Percentiles rank a stretch among this genome's conserved stretches.
Conservation (phyloP, 2,113 vertebrate genomes). For the Pungitius pungitius region DNA sequence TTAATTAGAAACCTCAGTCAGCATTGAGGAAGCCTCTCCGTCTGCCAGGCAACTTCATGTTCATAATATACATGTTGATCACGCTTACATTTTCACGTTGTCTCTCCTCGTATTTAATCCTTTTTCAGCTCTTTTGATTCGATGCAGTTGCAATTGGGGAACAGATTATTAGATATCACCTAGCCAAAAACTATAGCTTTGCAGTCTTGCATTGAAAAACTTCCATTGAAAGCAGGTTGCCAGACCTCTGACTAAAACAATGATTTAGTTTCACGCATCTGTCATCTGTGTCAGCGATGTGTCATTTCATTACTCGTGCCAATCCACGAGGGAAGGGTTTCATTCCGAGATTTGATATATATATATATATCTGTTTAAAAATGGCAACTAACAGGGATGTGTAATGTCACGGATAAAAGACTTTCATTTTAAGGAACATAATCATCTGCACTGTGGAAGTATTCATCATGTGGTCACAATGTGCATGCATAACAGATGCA, state of each 20-base stretch:
- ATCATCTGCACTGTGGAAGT: conserved; percentile 30
- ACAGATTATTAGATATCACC: conserved; percentile 44
- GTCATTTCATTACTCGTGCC: conserved; percentile 43
- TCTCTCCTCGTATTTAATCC: conserved; percentile 27
- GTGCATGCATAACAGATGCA: conserved; percentile 54
- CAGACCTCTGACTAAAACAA: conserved; percentile 37
- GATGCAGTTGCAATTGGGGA: conserved; percentile 40
- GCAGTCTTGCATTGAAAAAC: conserved; percentile 41
- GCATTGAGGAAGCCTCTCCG: conserved; percentile 6
- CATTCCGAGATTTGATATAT: conserved; percentile 40
- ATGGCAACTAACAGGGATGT: neutral
- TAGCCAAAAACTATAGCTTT: conserved; percentile 42
- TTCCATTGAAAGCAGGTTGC: conserved; percentile 13
- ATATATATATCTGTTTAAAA: conserved; percentile 32
- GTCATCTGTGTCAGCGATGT: conserved; percentile 24
- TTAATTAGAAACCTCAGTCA: conserved; percentile 31
- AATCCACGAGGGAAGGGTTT: conserved; percentile 23
- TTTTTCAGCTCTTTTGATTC: conserved; percentile 35
- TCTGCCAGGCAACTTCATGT: neutral
- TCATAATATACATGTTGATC: neutral
- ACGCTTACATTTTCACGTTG: conserved; percentile 4
- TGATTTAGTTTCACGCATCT: conserved; percentile 56
- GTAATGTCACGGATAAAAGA: conserved; percentile 11
- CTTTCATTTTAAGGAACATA: conserved; percentile 21
- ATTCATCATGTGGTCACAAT: conserved; percentile 41